These are phyloP conservation scores for Drosophila hydei DNA, from an alignment of 1,140 invertebrate genomes.

Conservation along the genomic window DNA sequence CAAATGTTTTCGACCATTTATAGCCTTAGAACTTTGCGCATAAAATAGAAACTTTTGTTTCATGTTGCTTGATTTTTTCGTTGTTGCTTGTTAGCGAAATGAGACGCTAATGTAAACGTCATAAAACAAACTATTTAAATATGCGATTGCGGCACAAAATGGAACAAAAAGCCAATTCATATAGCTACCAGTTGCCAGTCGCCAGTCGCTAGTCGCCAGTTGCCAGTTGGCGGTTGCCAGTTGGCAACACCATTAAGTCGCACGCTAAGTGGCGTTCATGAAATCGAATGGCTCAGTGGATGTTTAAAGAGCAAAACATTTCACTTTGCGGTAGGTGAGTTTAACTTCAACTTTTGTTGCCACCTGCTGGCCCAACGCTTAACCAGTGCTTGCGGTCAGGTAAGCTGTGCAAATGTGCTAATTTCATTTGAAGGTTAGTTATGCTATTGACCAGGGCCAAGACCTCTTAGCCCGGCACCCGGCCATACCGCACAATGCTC, in stretches of 20 bases:
- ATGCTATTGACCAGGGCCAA: conserved; percentile 67
- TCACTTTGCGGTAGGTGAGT: conserved; percentile 46
- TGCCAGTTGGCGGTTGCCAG: background rate
- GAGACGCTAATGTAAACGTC: conserved; percentile 80
- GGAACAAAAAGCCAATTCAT: conserved; percentile 78
- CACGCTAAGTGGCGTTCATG: conserved; percentile 76
- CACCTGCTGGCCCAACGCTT: background rate
- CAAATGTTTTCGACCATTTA: conserved; percentile 62
- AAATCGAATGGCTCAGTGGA: conserved; percentile 67
- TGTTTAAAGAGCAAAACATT: conserved; percentile 77
- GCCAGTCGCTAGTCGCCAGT: too few relatives aligned
- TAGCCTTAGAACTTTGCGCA: conserved; percentile 76
- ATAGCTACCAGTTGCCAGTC: conserved; percentile 21
- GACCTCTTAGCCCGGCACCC: conserved; percentile 25
- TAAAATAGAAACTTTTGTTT: conserved; percentile 81
- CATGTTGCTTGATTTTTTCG: conserved; percentile 19
- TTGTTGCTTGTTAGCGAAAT: conserved; percentile 72
- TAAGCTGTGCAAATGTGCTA: conserved; percentile 77
- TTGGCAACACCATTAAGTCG: conserved; percentile 44
- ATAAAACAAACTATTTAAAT: conserved; percentile 81
- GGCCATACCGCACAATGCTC: conserved; percentile 19
- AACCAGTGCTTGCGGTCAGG: conserved; percentile 55
- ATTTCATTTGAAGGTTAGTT: conserved; percentile 80
- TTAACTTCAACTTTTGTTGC: conserved; percentile 11
- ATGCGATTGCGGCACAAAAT: conserved; percentile 50